Base-by-base conservation (phyloP, 2,888 invertebrate genomes). In the Hirtodrosophila confusa region DNA sequence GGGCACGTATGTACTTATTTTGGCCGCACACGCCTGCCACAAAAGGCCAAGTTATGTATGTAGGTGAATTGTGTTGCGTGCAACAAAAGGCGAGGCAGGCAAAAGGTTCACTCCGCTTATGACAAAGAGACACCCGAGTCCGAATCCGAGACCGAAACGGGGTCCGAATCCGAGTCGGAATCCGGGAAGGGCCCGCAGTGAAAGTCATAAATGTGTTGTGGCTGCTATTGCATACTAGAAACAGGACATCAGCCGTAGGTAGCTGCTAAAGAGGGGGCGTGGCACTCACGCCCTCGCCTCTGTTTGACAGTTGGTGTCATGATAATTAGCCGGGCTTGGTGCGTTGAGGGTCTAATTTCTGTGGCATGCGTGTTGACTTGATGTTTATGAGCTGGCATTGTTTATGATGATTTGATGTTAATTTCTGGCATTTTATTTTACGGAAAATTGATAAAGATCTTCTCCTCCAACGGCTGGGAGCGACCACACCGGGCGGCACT, bases 381-480 rank as follows among this genome's bases (percentile, higher is more conserved):
- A 54, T 55, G 75, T 83, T 83, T 88, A 86, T 78, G 78, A 66
- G 68, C 63, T 54, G 56, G 67, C 72, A 73, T 88, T 84, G 78
- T 86, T 84, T 88, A 86, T 88, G 86, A 80, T 75, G 78, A 86
- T 88, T 84, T 70, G 58, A 84, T 88, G 83, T 86, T 88, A 88
- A 84, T 84, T 79, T 78, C 64, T 41, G 41, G 54, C 48, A 53
- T 75, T 77, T 77, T 69, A 79, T 79, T 88, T 88, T 66, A 71
- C 80, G 86, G 82, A 80, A 88, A 88, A 84, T 72, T 86, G 88
- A 84, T 84, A 80, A 86, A 69, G 65, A 88, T 84, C 84, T 70
- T 35, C 17, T 17, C 17, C 17, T 2, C 17, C 43, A 39, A 41
- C 17, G 11, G 54, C 31, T 24, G 50, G 47, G 36, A 54, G 49